Conservation (phyloP, 2,888 invertebrate species). For the Andrena chrysosceles region DNA sequence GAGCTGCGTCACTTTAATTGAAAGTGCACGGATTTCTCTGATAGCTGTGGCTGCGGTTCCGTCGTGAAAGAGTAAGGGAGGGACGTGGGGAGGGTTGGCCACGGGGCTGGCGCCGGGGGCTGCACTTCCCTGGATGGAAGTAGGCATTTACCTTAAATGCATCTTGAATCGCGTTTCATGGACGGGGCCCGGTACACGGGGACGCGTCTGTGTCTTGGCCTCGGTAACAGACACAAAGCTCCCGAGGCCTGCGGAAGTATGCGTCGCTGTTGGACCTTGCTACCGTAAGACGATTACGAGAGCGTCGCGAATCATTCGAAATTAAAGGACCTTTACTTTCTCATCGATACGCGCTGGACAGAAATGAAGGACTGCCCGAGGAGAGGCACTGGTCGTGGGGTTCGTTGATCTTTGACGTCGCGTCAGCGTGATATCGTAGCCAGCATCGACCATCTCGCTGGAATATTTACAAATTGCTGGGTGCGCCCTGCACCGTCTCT, state of each 20-base stretch:
- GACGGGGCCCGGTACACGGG: not conserved
- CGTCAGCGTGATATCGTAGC: not conserved
- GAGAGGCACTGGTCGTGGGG: too few relatives aligned
- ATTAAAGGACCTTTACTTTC: too few relatives aligned
- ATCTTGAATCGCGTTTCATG: slow-evolving; percentile 56
- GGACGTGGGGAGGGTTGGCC: not conserved
- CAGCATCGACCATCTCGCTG: not conserved
- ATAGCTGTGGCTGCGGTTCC: slow-evolving; percentile 58
- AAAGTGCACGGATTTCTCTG: slow-evolving; percentile 72
- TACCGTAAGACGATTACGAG: not conserved
- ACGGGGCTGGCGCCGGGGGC: not conserved
- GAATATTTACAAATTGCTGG: not conserved
- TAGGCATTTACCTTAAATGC: slow-evolving; percentile 63
- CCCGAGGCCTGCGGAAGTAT: not conserved
- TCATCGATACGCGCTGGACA: too few relatives aligned
- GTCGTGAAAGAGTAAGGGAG: slow-evolving; percentile 48
- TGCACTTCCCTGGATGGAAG: slow-evolving; percentile 31
- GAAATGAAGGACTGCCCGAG: too few relatives aligned
- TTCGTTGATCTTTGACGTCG: not conserved
- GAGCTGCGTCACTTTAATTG: slow-evolving; percentile 74
- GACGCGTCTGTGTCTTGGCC: not conserved
- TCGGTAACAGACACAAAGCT: not conserved
- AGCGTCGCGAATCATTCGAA: not conserved
- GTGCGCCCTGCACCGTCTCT: not conserved
- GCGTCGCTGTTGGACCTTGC: not conserved